These are phyloP conservation scores for Ranitomeya variabilis DNA, from an alignment of 2,113 vertebrate genomes.

Conservation along the genomic window DNA sequence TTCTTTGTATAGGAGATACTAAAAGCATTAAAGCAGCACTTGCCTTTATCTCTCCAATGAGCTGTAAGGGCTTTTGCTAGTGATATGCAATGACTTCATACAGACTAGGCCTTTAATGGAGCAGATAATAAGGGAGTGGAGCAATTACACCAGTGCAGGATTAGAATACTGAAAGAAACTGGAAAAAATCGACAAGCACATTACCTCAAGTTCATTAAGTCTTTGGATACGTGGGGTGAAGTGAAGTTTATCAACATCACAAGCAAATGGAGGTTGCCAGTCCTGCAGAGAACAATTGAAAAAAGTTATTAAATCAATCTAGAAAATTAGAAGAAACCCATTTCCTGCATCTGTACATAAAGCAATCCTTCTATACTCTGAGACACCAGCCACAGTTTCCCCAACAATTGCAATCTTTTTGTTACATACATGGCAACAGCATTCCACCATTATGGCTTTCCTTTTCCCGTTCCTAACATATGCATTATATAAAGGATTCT, in stretches of 20 bases:
- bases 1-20: too few species aligned
- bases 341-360: background rate
- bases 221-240: conserved; percentile 98
- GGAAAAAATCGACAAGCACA: background rate
- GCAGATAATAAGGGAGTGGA: background rate
- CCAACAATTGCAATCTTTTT: background rate
- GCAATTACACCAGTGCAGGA: background rate
- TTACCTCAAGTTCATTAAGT: conserved; percentile 96
- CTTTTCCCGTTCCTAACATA: too few species aligned
- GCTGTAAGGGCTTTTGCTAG: background rate
- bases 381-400: background rate
- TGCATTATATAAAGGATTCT: too few species aligned
- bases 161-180: background rate
- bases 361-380: background rate
- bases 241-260: conserved; percentile 95
- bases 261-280: conserved; percentile 97
- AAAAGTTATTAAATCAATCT: background rate
- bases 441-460: too few species aligned
- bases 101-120: background rate
- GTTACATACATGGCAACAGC: background rate
- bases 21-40: too few species aligned
- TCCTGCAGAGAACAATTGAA: conserved; percentile 72
- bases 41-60: background rate
- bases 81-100: background rate
- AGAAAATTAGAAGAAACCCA: background rate